Percentiles rank a stretch among this genome's conserved stretches.
phyloP scores from a whole-genome alignment of 2,113 vertebrate genomes.

The Pygoscelis adeliae region DNA sequence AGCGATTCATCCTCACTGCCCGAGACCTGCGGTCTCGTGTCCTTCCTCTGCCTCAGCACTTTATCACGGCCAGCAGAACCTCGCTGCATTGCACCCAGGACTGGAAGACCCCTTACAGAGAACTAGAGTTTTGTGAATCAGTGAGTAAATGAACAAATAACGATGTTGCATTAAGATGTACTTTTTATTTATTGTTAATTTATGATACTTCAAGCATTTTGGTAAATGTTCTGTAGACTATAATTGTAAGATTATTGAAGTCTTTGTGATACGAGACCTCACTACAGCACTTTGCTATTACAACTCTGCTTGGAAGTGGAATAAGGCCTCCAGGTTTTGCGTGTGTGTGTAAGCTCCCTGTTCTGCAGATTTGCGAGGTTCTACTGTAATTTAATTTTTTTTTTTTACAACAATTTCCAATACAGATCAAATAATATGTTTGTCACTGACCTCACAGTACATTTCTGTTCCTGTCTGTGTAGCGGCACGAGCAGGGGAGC shows the following conservation, averaged over 20 bases:
- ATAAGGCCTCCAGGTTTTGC: conserved; percentile 20
- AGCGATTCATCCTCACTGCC: conserved; percentile 55
- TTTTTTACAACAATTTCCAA: conserved; percentile 59
- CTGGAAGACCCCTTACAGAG: conserved; percentile 41
- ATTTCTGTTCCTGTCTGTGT: conserved; percentile 56
- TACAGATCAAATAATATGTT: conserved; percentile 21
- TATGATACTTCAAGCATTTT: conserved; percentile 58
- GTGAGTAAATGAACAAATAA: conserved; percentile 14
- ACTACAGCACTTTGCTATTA: conserved; percentile 66
- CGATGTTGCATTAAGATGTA: background rate
- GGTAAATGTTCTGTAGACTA: conserved; percentile 53
- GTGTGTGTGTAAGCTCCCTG: conserved; percentile 55
- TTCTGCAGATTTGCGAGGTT: conserved; percentile 60
- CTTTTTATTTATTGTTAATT: conserved; percentile 67
- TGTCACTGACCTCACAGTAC: conserved; percentile 65
- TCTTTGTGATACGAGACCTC: conserved; percentile 60
- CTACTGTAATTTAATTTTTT: conserved; percentile 39
- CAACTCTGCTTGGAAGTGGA: conserved; percentile 57
- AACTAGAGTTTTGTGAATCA: background rate
- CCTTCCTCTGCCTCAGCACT: conserved; percentile 77
- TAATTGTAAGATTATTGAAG: conserved; percentile 6
- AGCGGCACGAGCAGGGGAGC: conserved; percentile 59
- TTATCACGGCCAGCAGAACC: conserved; percentile 73
- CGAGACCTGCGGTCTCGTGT: conserved; percentile 22
- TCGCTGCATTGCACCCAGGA: conserved; percentile 41